Percentiles rank a stretch among this genome's conserved stretches.
Evolutionary conservation across 2,888 invertebrate genomes (phyloP).

Genomic region (Agrotis exclamationis): DNA sequence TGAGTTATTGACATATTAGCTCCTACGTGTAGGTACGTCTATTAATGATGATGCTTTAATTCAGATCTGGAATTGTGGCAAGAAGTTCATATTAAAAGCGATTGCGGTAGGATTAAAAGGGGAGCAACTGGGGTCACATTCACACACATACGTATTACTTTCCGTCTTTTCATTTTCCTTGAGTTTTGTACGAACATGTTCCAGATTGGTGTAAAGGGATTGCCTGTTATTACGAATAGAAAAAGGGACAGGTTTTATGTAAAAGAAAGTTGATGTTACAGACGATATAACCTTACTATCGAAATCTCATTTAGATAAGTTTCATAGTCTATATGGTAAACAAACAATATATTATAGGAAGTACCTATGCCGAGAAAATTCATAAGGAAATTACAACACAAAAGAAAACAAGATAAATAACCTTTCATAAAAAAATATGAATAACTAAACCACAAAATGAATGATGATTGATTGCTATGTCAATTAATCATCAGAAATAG

Average conservation of each 20-base stretch:
- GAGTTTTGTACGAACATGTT: constrained; percentile 39
- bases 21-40: neutral
- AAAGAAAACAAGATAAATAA: constrained; percentile 15
- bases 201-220: constrained; percentile 53
- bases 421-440: neutral
- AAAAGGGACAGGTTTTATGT: constrained; percentile 22
- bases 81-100: constrained; percentile 32
- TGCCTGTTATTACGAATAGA: constrained; percentile 36
- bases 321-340: neutral
- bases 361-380: neutral
- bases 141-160: constrained; percentile 15
- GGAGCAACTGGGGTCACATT: constrained; percentile 25
- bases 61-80: constrained; percentile 15
- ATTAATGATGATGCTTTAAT: constrained; percentile 34
- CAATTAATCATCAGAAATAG: constrained; percentile 45
- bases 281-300: neutral
- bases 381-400: neutral
- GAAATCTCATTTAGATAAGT: neutral
- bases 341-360: neutral
- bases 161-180: constrained; percentile 44
- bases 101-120: constrained; percentile 40
- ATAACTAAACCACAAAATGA: constrained; percentile 8
- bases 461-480: constrained; percentile 32
- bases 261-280: constrained; percentile 3
- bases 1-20: constrained; percentile 13